phyloP scores from a whole-genome alignment of 2,797 vertebrate genomes.

The Odontamblyopus lacepedii region DNA sequence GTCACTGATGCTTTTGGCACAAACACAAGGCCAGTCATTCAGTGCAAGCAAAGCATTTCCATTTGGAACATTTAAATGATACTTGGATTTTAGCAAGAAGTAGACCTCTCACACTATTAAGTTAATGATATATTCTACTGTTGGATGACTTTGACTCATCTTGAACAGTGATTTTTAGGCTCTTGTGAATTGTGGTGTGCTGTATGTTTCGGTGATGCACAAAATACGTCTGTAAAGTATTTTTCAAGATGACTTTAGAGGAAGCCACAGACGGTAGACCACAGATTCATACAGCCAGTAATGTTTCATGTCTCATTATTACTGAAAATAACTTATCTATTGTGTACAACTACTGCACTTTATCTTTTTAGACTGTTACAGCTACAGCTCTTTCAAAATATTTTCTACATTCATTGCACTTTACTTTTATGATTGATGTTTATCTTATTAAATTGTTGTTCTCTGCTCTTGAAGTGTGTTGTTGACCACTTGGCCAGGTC shows the following conservation, averaged over 20 bases:
- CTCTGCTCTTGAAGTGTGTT: no score
- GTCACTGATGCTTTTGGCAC: constrained; percentile 10
- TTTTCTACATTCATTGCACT: no score
- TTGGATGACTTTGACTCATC: constrained; percentile 23
- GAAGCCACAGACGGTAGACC: neutral
- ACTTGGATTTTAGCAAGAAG: constrained; percentile 7
- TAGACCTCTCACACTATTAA: constrained; percentile 19
- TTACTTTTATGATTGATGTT: no score
- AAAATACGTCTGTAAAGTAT: neutral
- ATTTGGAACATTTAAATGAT: constrained; percentile 16
- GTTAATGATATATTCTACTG: constrained; percentile 16
- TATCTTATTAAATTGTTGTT: no score
- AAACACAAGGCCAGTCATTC: constrained; percentile 13
- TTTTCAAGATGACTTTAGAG: neutral
- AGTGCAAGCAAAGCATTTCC: constrained; percentile 10
- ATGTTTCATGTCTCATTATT: neutral
- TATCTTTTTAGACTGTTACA: no score
- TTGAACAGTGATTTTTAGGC: constrained; percentile 7
- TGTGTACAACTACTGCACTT: no score
- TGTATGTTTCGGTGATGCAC: neutral
- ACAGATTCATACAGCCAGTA: neutral
- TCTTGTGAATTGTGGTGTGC: neutral
- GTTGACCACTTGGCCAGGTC: no score
- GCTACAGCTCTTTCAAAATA: no score
- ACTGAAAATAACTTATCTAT: neutral